These are phyloP conservation scores for Apodemus agrarius DNA, from an alignment of 2,797 vertebrate genomes.

Conservation along the genomic window DNA sequence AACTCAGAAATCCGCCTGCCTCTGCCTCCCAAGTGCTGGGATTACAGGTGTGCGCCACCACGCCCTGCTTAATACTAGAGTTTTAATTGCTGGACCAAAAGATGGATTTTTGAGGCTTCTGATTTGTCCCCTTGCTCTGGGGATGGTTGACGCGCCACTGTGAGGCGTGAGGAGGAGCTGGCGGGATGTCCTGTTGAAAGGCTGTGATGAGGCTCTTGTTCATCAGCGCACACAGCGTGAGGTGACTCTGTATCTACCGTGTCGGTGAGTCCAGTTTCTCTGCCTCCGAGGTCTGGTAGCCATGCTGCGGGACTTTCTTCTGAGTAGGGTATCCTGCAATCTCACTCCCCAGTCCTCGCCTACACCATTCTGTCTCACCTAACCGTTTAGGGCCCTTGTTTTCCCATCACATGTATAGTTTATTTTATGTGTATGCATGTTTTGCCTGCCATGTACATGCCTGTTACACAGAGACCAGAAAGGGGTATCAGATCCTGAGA, in stretches of 20 bases:
- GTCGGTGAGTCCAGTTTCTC: background rate
- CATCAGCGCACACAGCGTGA: background rate
- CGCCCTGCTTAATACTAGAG: background rate
- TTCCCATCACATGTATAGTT: background rate
- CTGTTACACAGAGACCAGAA: background rate
- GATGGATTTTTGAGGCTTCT: conserved; percentile 28
- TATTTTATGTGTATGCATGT: background rate
- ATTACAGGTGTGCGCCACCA: too few relatives aligned
- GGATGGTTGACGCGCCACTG: background rate
- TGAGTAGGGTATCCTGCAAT: background rate
- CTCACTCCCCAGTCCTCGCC: too few relatives aligned
- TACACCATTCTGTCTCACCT: background rate
- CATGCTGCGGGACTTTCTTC: background rate
- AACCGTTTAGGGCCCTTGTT: background rate
- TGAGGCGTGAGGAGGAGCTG: too few relatives aligned
- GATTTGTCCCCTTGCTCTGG: background rate
- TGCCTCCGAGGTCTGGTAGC: background rate
- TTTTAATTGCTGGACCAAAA: conserved; percentile 35
- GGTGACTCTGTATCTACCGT: background rate
- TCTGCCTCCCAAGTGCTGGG: too few relatives aligned
- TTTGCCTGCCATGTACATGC: background rate
- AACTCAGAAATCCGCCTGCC: too few relatives aligned
- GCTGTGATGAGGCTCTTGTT: too few relatives aligned
- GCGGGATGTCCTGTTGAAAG: background rate
- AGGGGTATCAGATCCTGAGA: background rate